Conservation (phyloP, 35 echinoderm and acorn worm genomes). For the Strongylocentrotus purpuratus region DNA sequence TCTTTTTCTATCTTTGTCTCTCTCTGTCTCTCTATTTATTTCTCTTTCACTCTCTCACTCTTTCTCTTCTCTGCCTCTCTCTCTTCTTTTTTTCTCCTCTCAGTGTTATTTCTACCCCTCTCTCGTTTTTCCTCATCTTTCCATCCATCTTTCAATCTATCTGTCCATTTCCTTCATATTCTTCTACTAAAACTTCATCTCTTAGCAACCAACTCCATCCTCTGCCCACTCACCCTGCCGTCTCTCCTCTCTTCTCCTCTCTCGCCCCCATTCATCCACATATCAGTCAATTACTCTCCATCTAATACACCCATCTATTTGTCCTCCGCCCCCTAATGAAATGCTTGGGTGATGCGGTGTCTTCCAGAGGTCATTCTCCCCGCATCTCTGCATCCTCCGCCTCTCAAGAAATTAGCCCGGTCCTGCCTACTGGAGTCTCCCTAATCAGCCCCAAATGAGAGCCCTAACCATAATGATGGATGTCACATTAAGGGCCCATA, state of each 20-base stretch:
- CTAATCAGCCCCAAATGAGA: neutral
- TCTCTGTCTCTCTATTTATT: neutral
- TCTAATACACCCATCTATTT: conserved; percentile 3
- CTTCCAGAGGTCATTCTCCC: neutral
- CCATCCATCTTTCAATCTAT: neutral
- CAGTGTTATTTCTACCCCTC: neutral
- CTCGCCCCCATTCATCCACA: neutral
- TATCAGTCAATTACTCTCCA: conserved; percentile 4
- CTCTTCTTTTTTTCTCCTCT: neutral
- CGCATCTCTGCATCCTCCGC: neutral
- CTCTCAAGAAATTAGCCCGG: neutral
- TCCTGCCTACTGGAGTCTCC: neutral
- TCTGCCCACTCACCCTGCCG: neutral
- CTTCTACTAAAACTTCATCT: neutral
- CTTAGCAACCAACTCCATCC: neutral
- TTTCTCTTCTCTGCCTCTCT: neutral
- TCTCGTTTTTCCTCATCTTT: neutral
- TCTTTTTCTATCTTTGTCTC: neutral
- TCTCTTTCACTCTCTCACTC: neutral
- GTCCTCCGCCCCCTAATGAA: neutral
- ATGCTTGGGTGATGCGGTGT: neutral
- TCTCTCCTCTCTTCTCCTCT: neutral
- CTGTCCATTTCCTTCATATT: neutral
- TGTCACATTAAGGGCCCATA: conserved; percentile 1
- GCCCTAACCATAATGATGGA: neutral